phyloP scores from a whole-genome alignment of 2,888 invertebrate genomes.

The Stenurella melanura region DNA sequence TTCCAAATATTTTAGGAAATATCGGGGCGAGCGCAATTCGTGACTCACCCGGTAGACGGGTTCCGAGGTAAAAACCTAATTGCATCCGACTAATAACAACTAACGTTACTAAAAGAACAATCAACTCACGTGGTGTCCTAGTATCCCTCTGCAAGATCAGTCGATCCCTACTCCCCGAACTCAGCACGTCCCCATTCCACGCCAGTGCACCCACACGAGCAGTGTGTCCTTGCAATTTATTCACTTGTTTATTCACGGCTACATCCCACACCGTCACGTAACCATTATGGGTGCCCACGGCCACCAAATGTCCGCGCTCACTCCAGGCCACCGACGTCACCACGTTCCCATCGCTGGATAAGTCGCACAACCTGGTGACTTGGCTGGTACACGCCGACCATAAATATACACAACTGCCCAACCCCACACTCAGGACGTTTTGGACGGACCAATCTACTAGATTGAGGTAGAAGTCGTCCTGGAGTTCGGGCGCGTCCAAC shows the following conservation, averaged over 20 bases:
- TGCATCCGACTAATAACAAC: no score
- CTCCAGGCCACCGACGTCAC: constrained; percentile 99
- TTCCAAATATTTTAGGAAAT: no score
- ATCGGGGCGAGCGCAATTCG: no score
- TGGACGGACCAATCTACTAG: constrained; percentile 99
- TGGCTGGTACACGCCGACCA: constrained; percentile 99
- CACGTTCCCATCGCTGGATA: constrained; percentile 93
- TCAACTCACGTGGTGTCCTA: constrained; percentile 82
- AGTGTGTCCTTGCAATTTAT: constrained; percentile 92
- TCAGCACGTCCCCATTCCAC: constrained; percentile 97
- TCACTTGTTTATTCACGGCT: constrained; percentile 92
- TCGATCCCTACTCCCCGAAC: constrained; percentile 96
- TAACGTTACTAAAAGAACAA: background rate
- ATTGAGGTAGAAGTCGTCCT: constrained; percentile 99
- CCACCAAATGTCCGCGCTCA: constrained; percentile 95
- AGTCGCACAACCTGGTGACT: constrained; percentile 96
- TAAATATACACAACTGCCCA: constrained; percentile 97
- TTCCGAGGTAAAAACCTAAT: no score
- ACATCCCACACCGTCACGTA: constrained; percentile 99
- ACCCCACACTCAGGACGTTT: constrained; percentile 97
- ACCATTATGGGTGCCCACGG: constrained; percentile 98
- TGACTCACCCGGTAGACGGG: no score
- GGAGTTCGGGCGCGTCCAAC: constrained; percentile 95
- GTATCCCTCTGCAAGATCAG: constrained; percentile 96
- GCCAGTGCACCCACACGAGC: constrained; percentile 95